These are phyloP conservation scores for Sarcophaga carnaria DNA, from an alignment of 2,888 invertebrate genomes.

Conservation along the genomic window DNA sequence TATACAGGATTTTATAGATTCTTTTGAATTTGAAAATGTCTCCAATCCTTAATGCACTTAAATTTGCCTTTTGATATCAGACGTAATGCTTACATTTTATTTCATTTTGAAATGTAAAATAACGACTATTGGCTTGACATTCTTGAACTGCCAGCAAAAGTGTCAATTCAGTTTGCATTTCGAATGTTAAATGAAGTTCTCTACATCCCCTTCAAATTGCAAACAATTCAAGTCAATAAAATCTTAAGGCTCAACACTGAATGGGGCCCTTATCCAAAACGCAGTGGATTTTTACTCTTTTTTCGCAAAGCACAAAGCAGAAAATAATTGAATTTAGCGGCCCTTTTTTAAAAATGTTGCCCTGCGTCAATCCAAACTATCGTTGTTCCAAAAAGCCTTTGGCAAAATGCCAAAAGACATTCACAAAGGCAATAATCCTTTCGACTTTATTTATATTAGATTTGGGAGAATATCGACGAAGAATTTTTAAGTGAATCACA, in stretches of 20 bases:
- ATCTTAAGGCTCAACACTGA: background rate
- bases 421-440: constrained; percentile 60
- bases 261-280: background rate
- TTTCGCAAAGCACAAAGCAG: too few relatives aligned
- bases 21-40: constrained; percentile 17
- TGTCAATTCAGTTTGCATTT: constrained; percentile 70
- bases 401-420: constrained; percentile 51
- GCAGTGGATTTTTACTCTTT: background rate
- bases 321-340: background rate
- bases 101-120: constrained; percentile 9
- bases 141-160: constrained; percentile 67
- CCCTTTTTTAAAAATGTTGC: background rate
- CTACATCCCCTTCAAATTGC: background rate
- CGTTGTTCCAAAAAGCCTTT: background rate
- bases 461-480: constrained; percentile 36
- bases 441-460: constrained; percentile 51
- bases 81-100: constrained; percentile 44
- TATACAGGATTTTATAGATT: constrained; percentile 62
- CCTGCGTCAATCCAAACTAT: background rate
- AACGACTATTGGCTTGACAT: constrained; percentile 61
- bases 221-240: background rate
- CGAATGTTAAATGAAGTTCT: constrained; percentile 67
- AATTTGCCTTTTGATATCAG: constrained; percentile 35
- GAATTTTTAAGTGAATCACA: constrained; percentile 48
- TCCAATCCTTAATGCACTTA: constrained; percentile 10